Conservation (phyloP, 2,888 invertebrate species). For the Disparrhopalites patrizii region DNA sequence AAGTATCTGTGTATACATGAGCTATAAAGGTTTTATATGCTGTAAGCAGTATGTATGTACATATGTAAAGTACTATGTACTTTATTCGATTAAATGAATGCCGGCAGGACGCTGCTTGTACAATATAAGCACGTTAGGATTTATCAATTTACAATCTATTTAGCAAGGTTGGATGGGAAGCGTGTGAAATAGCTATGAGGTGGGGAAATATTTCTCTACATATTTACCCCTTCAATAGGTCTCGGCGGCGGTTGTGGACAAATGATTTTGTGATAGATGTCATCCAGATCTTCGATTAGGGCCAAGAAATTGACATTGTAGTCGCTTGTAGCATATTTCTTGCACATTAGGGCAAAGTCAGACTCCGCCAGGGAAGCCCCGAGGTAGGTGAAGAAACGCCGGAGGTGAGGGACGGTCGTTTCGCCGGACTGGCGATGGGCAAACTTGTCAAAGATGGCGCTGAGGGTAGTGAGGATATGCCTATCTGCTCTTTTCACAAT, state of each 20-base stretch:
- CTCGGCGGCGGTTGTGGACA: slow-evolving; percentile 40
- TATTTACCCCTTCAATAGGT: slow-evolving; percentile 56
- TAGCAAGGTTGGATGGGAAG: too few relatives aligned
- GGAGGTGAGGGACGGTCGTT: slow-evolving; percentile 72
- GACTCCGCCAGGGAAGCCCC: slow-evolving; percentile 65
- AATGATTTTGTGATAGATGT: slow-evolving; percentile 56
- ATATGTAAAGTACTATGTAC: too few relatives aligned
- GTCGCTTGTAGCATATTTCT: slow-evolving; percentile 70
- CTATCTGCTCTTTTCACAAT: slow-evolving; percentile 54
- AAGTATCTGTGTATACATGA: too few relatives aligned
- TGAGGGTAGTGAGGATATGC: slow-evolving; percentile 39
- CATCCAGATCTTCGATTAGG: slow-evolving; percentile 65
- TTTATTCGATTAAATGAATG: too few relatives aligned
- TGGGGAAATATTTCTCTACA: too few relatives aligned
- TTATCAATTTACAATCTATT: too few relatives aligned
- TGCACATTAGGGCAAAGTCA: slow-evolving; percentile 69
- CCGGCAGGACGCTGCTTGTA: too few relatives aligned
- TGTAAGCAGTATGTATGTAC: too few relatives aligned
- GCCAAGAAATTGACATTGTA: slow-evolving; percentile 75
- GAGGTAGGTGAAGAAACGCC: slow-evolving; percentile 67
- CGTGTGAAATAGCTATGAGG: too few relatives aligned
- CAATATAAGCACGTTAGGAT: too few relatives aligned
- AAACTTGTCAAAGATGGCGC: slow-evolving; percentile 46
- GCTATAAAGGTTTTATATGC: too few relatives aligned
- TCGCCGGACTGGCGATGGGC: slow-evolving; percentile 56